These are phyloP conservation scores for Polylopha cassiicola DNA, from an alignment of 2,888 invertebrate species.

Conservation along the genomic window DNA sequence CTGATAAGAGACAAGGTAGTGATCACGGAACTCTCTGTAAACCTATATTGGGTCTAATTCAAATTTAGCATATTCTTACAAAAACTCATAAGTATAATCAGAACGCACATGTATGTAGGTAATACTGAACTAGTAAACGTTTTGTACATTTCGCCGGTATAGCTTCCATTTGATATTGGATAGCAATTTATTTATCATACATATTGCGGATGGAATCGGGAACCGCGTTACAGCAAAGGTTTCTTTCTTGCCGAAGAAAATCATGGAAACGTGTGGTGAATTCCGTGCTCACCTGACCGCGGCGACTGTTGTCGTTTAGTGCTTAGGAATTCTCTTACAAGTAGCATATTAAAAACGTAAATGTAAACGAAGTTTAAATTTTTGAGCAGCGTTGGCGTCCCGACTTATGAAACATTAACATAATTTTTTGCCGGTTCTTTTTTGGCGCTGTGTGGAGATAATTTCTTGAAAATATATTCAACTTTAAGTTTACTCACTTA, in stretches of 20 bases:
- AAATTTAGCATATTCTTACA: background rate
- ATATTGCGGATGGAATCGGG: slow-evolving; percentile 65
- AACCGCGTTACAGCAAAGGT: slow-evolving; percentile 56
- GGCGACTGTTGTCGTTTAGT: slow-evolving; percentile 40
- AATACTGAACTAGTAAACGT: slow-evolving; percentile 65
- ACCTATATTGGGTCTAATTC: too few relatives aligned
- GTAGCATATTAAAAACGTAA: background rate
- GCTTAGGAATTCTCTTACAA: slow-evolving; percentile 13
- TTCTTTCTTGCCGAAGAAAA: slow-evolving; percentile 63
- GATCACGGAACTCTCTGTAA: too few relatives aligned
- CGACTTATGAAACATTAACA: too few relatives aligned
- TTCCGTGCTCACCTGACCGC: slow-evolving; percentile 43
- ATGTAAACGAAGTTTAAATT: background rate
- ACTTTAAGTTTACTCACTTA: too few relatives aligned
- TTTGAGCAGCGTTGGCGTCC: too few relatives aligned
- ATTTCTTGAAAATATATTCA: too few relatives aligned
- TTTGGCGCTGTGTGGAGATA: too few relatives aligned
- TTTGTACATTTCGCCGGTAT: slow-evolving; percentile 72
- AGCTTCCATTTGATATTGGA: slow-evolving; percentile 75
- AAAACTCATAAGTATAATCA: slow-evolving; percentile 27
- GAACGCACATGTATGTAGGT: slow-evolving; percentile 45
- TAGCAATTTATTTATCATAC: slow-evolving; percentile 78
- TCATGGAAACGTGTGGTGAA: slow-evolving; percentile 72
- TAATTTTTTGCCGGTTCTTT: too few relatives aligned
- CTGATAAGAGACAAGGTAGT: too few relatives aligned